Base-by-base conservation (phyloP, 2,113 vertebrate species). In the Rallus limicola region DNA sequence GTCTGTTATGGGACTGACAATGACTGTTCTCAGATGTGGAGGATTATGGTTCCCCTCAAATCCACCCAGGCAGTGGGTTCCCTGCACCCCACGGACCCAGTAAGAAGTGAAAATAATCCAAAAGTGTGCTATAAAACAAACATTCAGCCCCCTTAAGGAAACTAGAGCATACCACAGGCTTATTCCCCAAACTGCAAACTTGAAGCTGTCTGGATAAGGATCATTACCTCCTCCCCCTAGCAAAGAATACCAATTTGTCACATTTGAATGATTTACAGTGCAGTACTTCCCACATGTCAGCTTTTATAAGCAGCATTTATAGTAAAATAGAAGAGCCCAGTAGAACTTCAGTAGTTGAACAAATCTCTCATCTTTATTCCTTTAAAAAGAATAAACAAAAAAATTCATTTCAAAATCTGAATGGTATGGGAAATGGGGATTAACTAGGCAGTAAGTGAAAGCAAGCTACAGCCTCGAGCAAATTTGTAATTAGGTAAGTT, bases 401-500 rank as follows among this genome's bases (percentile, higher is more conserved):
- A 84, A 48, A 40, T 40, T 14, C 1, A 52, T 33, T 74, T 85
- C n/a, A 65, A 90, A 94, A 86, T 90, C 82, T 48, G 76, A 90
- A 74, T 76, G 28, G 16, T 67, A 46, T 69, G 63, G 82, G 88
- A 84, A 88, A 79, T 78, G 34, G 55, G 64, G 59, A 83, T 93
- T 93, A 92, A 84, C 60, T 64, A 91, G 78, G 84, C 59, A 81
- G 88, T 81, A 90, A 86, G 64, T 76, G 72, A 94, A 92, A 78
- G 59, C 72, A 59, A 79, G 70, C 40, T 76, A 56, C 75, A 95
- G 86, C 89, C 88, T 92, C 2, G 0, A 91, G 82, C 70, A 93
- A 63, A 68, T 76, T 64, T 80, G 74, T 94, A 96, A 93, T 96
- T 88, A 90, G 82, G 53, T 88, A 90, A 93, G 65, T 65, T 91